A percentile compares a stretch with the other conserved stretches of the same genome.
Evolutionary conservation across 1,140 invertebrate genomes (phyloP).

Genomic region (Chrysopa pallens): DNA sequence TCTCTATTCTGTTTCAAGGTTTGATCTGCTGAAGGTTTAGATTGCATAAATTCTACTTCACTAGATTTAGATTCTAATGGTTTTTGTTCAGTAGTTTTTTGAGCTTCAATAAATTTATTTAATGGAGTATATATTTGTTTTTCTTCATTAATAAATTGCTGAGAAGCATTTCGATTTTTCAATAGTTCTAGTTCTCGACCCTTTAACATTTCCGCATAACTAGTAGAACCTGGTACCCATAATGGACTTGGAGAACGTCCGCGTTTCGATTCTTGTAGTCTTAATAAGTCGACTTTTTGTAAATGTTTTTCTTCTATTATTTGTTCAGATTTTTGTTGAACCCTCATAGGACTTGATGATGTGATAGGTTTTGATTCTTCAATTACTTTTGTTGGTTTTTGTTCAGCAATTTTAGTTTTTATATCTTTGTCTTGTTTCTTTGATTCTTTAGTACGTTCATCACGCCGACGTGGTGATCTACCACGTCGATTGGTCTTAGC

Average conservation of each 20-base stretch:
- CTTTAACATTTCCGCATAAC: constrained; percentile 59
- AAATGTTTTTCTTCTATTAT: neutral
- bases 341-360: neutral
- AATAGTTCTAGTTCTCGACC: constrained; percentile 21
- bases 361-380: neutral
- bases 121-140: constrained; percentile 1
- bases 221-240: constrained; percentile 48
- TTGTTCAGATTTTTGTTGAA: neutral
- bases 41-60: neutral
- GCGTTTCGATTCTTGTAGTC: constrained; percentile 8
- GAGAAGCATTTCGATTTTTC: constrained; percentile 3
- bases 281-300: neutral
- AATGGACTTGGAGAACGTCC: constrained; percentile 47
- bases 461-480: constrained; percentile 17
- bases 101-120: constrained; percentile 6
- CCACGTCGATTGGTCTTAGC: constrained; percentile 21
- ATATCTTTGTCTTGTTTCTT: constrained; percentile 7
- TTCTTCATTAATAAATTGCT: too few species aligned
- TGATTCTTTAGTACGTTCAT: constrained; percentile 8
- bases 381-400: neutral
- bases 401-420: neutral
- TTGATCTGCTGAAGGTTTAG: constrained; percentile 1
- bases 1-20: neutral
- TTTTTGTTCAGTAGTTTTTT: constrained; percentile 8
- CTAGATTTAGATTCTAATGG: neutral